A percentile compares a stretch with the other conserved stretches of the same genome.
Evolutionary conservation across 2,797 vertebrate species (phyloP).

Genomic region (Anguilla pacifica): DNA sequence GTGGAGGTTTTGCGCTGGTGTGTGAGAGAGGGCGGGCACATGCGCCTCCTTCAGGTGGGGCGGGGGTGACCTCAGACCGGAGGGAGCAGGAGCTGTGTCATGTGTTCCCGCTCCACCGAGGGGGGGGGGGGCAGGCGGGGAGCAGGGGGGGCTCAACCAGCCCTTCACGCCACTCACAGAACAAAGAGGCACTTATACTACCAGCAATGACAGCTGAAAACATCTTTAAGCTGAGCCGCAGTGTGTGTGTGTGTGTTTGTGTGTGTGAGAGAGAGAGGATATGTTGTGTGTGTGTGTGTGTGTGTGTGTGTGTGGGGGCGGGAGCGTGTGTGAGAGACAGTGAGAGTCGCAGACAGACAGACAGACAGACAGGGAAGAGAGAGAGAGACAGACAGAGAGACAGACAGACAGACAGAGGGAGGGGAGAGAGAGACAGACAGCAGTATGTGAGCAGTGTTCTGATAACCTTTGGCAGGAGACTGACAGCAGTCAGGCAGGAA

Average conservation of each 20-base stretch:
- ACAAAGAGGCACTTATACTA: conserved; percentile 73
- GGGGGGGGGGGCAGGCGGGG: conserved; percentile 36
- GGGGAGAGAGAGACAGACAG: too few relatives aligned
- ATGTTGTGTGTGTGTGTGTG: conserved; percentile 35
- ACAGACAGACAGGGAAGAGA: too few relatives aligned
- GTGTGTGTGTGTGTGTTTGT: conserved; percentile 43
- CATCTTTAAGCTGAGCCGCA: conserved; percentile 61
- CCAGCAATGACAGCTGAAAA: conserved; percentile 75
- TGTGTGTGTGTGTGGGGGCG: too few relatives aligned
- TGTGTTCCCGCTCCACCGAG: not conserved
- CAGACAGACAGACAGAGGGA: not conserved
- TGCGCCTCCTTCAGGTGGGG: conserved; percentile 50
- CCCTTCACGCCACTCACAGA: conserved; percentile 53
- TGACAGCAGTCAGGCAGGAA: not conserved
- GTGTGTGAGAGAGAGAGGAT: conserved; percentile 34
- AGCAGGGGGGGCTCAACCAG: conserved; percentile 44
- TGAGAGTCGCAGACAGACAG: too few relatives aligned
- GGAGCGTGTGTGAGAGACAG: too few relatives aligned
- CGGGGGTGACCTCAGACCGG: conserved; percentile 37
- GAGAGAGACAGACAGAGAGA: too few relatives aligned
- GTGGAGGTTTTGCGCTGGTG: conserved; percentile 34
- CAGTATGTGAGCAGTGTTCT: not conserved
- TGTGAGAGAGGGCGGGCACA: conserved; percentile 42
- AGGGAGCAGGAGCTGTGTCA: conserved; percentile 18
- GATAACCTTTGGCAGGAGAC: too few relatives aligned